These are phyloP conservation scores for Crepidodera aurea DNA, from an alignment of 2,888 invertebrate species.

Conservation along the genomic window DNA sequence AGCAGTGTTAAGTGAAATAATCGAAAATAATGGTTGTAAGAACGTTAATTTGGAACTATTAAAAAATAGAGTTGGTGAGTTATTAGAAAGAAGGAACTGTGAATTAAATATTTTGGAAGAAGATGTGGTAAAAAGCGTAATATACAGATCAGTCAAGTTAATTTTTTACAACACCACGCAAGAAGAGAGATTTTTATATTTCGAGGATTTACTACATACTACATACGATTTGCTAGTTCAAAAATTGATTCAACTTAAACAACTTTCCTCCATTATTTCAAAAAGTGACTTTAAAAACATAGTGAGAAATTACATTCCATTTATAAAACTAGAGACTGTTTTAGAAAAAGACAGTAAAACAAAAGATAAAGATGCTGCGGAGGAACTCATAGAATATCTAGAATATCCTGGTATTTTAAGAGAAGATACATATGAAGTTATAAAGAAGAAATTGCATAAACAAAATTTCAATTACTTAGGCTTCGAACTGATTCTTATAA, in stretches of 20 bases:
- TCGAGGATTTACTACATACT: neutral
- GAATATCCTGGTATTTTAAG: neutral
- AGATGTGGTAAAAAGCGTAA: neutral
- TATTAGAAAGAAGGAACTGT: neutral
- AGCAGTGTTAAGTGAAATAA: neutral
- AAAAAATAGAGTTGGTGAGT: neutral
- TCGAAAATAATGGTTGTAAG: neutral
- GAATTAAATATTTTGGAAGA: neutral
- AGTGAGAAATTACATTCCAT: neutral
- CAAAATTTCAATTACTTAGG: neutral
- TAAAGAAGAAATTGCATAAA: neutral
- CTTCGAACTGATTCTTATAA: neutral
- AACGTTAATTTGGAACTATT: neutral
- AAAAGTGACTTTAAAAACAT: neutral
- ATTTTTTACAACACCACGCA: neutral
- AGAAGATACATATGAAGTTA: neutral
- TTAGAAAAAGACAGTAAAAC: neutral
- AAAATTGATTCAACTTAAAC: neutral
- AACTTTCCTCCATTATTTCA: neutral
- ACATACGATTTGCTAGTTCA: neutral
- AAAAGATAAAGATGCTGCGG: neutral
- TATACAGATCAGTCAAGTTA: neutral
- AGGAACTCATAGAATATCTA: slow-evolving; percentile 2
- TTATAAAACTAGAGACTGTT: neutral
- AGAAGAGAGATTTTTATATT: neutral